Percentiles rank a stretch among this genome's conserved stretches.
phyloP scores from a whole-genome alignment of 1,140 invertebrate genomes.

The Tetramorium parvispinum region DNA sequence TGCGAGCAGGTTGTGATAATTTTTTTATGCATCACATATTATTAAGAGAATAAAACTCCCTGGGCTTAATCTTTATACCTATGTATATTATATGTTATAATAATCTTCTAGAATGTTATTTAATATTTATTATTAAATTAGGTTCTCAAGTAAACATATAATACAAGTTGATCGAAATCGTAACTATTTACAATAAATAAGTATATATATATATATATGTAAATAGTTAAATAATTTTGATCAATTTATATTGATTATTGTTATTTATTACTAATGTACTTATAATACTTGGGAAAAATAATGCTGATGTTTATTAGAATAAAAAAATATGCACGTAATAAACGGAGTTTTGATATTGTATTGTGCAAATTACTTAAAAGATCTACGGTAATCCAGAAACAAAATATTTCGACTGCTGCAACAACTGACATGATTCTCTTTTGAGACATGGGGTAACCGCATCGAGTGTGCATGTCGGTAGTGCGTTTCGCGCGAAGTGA shows the following conservation, averaged over 20 bases:
- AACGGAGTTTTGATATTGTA: background rate
- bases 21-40: background rate
- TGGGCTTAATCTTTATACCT: background rate
- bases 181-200: too few relatives aligned
- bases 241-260: background rate
- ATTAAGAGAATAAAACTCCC: background rate
- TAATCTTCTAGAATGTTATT: background rate
- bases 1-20: conserved; percentile 19
- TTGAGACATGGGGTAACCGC: conserved; percentile 20
- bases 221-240: background rate
- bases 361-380: background rate
- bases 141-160: background rate
- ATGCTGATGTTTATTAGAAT: background rate
- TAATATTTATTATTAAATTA: background rate
- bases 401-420: conserved; percentile 19
- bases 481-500: conserved; percentile 64
- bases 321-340: background rate
- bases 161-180: too few relatives aligned
- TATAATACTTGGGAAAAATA: background rate
- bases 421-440: conserved; percentile 21
- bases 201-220: too few relatives aligned
- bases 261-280: background rate
- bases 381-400: background rate
- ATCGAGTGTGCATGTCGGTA: conserved; percentile 42
- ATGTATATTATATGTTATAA: background rate